These are phyloP conservation scores for Rhagonycha fulva DNA, from an alignment of 2,888 invertebrate species.

Conservation along the genomic window DNA sequence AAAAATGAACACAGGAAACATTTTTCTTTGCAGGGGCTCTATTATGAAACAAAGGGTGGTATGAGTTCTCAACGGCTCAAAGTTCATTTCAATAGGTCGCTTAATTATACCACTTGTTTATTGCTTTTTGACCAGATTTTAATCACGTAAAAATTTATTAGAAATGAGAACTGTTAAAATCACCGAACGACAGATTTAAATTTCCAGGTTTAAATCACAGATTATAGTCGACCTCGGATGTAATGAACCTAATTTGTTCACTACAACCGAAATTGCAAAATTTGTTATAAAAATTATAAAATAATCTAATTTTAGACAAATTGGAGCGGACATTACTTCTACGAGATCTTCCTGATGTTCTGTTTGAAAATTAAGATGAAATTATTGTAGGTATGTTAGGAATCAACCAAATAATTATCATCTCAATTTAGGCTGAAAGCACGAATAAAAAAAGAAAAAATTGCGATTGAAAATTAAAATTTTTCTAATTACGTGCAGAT, in stretches of 20 bases:
- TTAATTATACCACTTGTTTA: not conserved
- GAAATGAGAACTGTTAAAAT: not conserved
- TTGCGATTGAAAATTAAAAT: not conserved
- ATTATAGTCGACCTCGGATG: too few species aligned
- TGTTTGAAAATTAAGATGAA: too few species aligned
- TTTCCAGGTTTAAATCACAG: too few species aligned
- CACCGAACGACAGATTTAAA: too few species aligned
- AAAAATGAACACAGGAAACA: not conserved
- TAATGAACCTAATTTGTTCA: too few species aligned
- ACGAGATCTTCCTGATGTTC: too few species aligned
- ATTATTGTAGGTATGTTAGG: too few species aligned
- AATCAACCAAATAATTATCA: too few species aligned
- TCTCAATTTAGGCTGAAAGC: not conserved
- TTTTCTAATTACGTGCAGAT: constrained; percentile 12
- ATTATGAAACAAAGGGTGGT: not conserved
- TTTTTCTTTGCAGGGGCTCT: not conserved
- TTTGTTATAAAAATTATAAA: too few species aligned
- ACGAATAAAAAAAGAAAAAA: not conserved
- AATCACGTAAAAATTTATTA: not conserved
- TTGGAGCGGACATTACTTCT: too few species aligned
- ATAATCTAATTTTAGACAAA: too few species aligned
- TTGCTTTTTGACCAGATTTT: not conserved
- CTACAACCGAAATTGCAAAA: too few species aligned
- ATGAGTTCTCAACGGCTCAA: not conserved
- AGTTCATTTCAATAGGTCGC: not conserved